Conservation (phyloP, 2,113 vertebrate genomes). For the Pelecanus crispus region DNA sequence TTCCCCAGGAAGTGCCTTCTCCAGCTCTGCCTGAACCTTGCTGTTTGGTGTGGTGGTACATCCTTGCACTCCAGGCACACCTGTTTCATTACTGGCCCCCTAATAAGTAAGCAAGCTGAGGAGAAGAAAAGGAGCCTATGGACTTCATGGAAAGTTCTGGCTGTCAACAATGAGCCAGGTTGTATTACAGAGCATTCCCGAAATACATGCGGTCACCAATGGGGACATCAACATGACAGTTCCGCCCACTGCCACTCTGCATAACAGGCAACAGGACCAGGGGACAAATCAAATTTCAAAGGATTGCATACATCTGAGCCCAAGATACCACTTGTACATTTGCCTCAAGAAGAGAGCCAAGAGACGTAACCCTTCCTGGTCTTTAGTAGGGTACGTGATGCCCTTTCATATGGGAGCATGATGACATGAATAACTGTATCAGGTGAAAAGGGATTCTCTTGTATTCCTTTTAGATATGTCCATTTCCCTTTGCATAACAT, state of each 20-base stretch:
- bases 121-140: constrained; percentile 12
- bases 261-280: neutral
- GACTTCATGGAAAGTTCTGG: constrained; percentile 47
- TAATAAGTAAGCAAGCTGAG: neutral
- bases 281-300: constrained; percentile 68
- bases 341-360: constrained; percentile 52
- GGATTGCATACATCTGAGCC: constrained; percentile 39
- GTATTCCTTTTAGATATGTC: neutral
- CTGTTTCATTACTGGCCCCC: neutral
- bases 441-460: neutral
- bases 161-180: constrained; percentile 59
- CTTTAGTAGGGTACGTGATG: neutral
- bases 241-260: constrained; percentile 36
- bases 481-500: neutral
- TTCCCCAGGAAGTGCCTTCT: constrained; percentile 19
- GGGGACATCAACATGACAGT: constrained; percentile 26
- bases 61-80: neutral
- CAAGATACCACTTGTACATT: constrained; percentile 47
- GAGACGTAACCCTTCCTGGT: neutral
- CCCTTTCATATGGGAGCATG: neutral
- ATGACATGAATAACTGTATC: neutral
- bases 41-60: neutral
- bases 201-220: constrained; percentile 38
- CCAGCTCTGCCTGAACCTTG: neutral
- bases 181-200: constrained; percentile 57